Evolutionary conservation across 2,888 invertebrate genomes (phyloP).

Genomic region (Patella ulyssiponensis): DNA sequence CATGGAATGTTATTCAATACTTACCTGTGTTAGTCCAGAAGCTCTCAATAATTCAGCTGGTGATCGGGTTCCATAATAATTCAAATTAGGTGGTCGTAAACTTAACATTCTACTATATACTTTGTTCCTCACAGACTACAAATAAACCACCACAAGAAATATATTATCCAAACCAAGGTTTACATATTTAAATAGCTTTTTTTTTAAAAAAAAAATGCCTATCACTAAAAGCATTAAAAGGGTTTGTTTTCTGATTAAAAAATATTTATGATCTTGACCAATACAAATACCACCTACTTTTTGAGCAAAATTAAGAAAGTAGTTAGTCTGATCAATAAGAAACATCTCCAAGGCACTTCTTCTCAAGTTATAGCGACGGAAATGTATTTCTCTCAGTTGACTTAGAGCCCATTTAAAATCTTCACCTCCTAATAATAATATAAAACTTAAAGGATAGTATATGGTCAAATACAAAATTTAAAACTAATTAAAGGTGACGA

Average conservation of each 20-base stretch:
- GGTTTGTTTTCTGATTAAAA: too few species aligned
- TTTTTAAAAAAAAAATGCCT: not conserved
- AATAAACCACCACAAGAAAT: slow-evolving; percentile 11
- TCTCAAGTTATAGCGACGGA: slow-evolving; percentile 78
- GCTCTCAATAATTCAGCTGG: slow-evolving; percentile 78
- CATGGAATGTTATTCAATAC: too few species aligned
- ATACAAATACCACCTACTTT: slow-evolving; percentile 71
- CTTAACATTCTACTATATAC: slow-evolving; percentile 78
- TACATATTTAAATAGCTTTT: not conserved
- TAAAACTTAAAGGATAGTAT: not conserved
- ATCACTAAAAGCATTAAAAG: not conserved
- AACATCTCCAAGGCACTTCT: slow-evolving; percentile 80
- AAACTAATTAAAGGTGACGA: not conserved
- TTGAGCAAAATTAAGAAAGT: slow-evolving; percentile 79
- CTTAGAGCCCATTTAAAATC: slow-evolving; percentile 75
- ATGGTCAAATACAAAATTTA: not conserved
- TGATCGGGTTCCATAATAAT: slow-evolving; percentile 77
- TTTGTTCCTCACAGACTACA: slow-evolving; percentile 74
- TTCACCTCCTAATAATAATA: slow-evolving; percentile 56
- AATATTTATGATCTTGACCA: too few species aligned
- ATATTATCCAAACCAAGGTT: not conserved
- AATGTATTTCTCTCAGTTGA: slow-evolving; percentile 78
- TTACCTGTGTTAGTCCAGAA: slow-evolving; percentile 77
- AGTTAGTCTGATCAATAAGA: slow-evolving; percentile 79
- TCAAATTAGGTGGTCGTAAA: slow-evolving; percentile 77